Base-by-base conservation (phyloP, 2,113 vertebrate species). In the Larimichthys polyactis region DNA sequence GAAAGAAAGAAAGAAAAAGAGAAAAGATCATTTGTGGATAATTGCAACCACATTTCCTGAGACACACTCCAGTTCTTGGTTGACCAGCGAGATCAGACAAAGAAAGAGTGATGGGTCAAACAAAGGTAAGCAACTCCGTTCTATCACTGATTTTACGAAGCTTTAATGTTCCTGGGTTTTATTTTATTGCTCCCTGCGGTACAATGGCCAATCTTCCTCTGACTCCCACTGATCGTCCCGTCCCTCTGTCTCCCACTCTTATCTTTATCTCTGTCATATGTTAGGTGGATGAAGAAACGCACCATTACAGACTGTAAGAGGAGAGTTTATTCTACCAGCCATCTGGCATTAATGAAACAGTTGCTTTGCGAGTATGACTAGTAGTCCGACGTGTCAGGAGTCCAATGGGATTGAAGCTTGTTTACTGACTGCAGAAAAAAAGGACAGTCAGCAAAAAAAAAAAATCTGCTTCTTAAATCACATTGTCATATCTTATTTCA, bases 21-120 rank as follows among this genome's bases (percentile, higher is more conserved):
- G 79, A 89, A 81, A 87, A 76, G 57, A 82, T 83, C 59, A 80
- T 81, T 83, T 78, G 79, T 84, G 69, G 71, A 85, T 94, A 93
- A 94, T 93, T 88, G 84, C 68, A 68, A 90, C 70, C 92, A 93
- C 80, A 90, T 94, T 93, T 90, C 75, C 27, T 55, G 36, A 75
- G 63, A 80, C 52, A 43, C 71, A 71, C 65, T 80, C 69, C 70
- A 70, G 54, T 40, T 75, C 27, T 85, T 44, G 70, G 55, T 84
- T 75, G 66, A 79, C 65, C 44, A 72, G 48, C 5, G 15, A 40
- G n/a, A 79, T 57, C 55, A 69, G 68, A 79, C 59, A 40, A 75
- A 77, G 55, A 63, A 49, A 54, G 46, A 75, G 75, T 17, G 52
- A 71, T 44, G 64, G 67, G 16, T 77, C 58, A 87, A 63, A 62